Evolutionary conservation across 2,113 vertebrate species (phyloP).

Genomic region (Montifringilla adamsi): DNA sequence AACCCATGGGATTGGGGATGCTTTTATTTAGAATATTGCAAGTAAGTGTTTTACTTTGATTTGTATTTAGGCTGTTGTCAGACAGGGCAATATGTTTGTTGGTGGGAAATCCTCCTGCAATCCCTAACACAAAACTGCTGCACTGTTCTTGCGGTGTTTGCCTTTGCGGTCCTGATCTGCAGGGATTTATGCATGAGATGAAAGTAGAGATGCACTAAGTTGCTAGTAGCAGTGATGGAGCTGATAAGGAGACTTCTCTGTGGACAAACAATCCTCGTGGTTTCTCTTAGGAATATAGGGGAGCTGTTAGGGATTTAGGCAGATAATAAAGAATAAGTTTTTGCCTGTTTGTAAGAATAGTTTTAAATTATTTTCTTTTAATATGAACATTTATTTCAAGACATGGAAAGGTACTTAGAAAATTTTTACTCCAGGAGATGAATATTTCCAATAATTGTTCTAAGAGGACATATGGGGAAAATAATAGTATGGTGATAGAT

Average conservation of each 20-base stretch:
- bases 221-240: background rate
- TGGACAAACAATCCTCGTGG: background rate
- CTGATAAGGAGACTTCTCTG: background rate
- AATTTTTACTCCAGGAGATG: background rate
- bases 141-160: background rate
- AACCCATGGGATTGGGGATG: background rate
- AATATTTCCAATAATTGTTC: background rate
- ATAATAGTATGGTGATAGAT: background rate
- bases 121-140: background rate
- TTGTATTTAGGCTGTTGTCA: background rate
- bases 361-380: background rate
- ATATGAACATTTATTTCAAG: background rate
- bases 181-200: background rate
- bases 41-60: background rate
- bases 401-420: background rate
- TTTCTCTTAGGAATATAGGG: background rate
- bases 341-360: background rate
- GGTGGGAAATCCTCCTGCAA: background rate
- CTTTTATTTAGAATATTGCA: background rate
- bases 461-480: background rate
- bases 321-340: background rate
- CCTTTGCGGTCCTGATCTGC: background rate
- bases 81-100: background rate
- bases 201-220: background rate
- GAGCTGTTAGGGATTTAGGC: background rate